Percentiles rank a stretch among this genome's conserved stretches.
phyloP scores from a whole-genome alignment of 2,797 vertebrate species.

The Peromyscus aztecus region DNA sequence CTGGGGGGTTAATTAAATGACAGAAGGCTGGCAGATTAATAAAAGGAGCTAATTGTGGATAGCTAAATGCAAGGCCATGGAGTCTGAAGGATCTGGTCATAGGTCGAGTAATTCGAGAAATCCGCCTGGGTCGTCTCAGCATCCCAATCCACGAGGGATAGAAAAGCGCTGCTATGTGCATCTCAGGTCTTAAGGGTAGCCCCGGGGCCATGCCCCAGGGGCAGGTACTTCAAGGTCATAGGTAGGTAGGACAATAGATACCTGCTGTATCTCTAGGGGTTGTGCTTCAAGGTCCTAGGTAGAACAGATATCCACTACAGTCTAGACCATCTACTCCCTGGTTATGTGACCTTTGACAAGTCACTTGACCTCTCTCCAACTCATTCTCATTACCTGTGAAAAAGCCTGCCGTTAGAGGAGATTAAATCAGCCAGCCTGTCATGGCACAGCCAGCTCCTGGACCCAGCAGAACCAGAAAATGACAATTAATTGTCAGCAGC shows the following conservation, averaged over 20 bases:
- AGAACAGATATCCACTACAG: too few relatives aligned
- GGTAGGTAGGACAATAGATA: too few relatives aligned
- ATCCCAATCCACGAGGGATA: too few relatives aligned
- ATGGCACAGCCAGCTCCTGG: too few relatives aligned
- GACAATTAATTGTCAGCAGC: not conserved
- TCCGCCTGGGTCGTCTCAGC: too few relatives aligned
- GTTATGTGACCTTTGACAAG: slow-evolving; percentile 5
- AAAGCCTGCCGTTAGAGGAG: not conserved
- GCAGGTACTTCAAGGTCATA: too few relatives aligned
- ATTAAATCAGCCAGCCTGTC: not conserved
- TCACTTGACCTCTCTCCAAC: slow-evolving; percentile 20
- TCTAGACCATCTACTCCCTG: not conserved
- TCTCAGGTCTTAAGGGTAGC: too few relatives aligned
- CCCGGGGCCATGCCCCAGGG: too few relatives aligned
- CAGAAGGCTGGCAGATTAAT: not conserved
- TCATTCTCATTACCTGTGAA: not conserved
- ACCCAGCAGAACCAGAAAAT: not conserved
- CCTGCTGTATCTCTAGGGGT: too few relatives aligned
- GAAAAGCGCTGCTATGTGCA: too few relatives aligned
- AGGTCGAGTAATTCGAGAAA: not conserved
- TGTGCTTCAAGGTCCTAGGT: too few relatives aligned
- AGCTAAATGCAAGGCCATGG: not conserved
- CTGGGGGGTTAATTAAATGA: not conserved
- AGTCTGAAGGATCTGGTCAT: not conserved
- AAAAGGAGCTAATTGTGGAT: not conserved